Evolutionary conservation across 2,888 invertebrate genomes (phyloP).

Genomic region (Linnaemya tessellans): DNA sequence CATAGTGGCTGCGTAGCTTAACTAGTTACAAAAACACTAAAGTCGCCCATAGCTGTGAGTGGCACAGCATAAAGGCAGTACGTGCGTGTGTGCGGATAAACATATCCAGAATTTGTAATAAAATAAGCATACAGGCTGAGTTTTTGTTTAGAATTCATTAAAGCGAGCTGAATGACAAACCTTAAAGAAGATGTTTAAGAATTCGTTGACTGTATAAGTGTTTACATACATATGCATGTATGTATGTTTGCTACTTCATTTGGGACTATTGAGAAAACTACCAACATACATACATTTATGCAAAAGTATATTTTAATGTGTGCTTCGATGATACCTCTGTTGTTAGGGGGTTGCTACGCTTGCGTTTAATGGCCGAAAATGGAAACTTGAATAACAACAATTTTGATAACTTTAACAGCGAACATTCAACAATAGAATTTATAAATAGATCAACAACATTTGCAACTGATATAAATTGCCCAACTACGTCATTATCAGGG

Average conservation of each 20-base stretch:
- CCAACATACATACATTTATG: not conserved
- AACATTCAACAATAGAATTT: conserved; percentile 52
- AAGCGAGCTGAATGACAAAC: conserved; percentile 33
- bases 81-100: conserved; percentile 49
- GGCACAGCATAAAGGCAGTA: not conserved
- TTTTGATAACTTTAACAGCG: conserved; percentile 51
- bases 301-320: conserved; percentile 40
- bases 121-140: conserved; percentile 47
- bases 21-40: conserved; percentile 39
- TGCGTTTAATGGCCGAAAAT: conserved; percentile 74
- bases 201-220: conserved; percentile 24
- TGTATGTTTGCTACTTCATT: not conserved
- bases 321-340: conserved; percentile 53
- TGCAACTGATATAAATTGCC: conserved; percentile 46
- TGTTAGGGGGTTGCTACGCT: conserved; percentile 69
- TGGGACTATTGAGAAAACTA: conserved; percentile 26
- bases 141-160: conserved; percentile 58
- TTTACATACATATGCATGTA: not conserved
- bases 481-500: conserved; percentile 50
- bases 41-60: conserved; percentile 11
- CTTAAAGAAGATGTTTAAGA: conserved; percentile 47
- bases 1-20: conserved; percentile 62
- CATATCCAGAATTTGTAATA: conserved; percentile 49
- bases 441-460: conserved; percentile 57
- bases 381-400: conserved; percentile 70